These are phyloP conservation scores for Nestor notabilis DNA, from an alignment of 2,113 vertebrate genomes.

Conservation along the genomic window DNA sequence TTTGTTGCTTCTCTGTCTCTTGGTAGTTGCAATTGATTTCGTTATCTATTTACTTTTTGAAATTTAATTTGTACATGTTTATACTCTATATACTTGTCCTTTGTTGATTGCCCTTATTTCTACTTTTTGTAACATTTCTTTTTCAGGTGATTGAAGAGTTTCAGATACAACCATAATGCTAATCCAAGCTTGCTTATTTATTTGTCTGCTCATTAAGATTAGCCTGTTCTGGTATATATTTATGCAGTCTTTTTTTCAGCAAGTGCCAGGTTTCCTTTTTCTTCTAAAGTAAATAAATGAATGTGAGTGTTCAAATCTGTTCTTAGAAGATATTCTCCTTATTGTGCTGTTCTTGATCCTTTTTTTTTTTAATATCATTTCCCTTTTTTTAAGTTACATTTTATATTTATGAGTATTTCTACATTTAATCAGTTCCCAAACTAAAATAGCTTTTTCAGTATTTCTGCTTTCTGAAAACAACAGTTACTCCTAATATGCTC, in stretches of 20 bases:
- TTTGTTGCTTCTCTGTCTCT: background rate
- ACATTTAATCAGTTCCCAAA: background rate
- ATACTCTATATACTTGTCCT: background rate
- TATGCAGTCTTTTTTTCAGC: background rate
- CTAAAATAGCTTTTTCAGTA: background rate
- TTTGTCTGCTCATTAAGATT: background rate
- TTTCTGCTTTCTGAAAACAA: background rate
- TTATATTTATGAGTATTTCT: background rate
- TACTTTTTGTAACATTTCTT: background rate
- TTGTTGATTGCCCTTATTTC: background rate
- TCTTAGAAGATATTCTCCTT: background rate
- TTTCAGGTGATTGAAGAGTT: background rate
- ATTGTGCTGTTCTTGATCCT: background rate
- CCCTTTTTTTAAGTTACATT: background rate
- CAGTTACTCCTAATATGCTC: background rate
- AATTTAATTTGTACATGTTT: background rate
- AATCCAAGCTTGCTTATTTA: background rate
- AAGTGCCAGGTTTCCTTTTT: background rate
- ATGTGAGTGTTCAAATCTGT: background rate
- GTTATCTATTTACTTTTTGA: background rate
- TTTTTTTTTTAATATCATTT: background rate
- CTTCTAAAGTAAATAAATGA: background rate
- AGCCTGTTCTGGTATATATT: background rate
- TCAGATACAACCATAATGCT: background rate
- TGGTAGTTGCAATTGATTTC: background rate